Base-by-base conservation (phyloP, 2,797 vertebrate genomes). In the Phataginus tricuspis region DNA sequence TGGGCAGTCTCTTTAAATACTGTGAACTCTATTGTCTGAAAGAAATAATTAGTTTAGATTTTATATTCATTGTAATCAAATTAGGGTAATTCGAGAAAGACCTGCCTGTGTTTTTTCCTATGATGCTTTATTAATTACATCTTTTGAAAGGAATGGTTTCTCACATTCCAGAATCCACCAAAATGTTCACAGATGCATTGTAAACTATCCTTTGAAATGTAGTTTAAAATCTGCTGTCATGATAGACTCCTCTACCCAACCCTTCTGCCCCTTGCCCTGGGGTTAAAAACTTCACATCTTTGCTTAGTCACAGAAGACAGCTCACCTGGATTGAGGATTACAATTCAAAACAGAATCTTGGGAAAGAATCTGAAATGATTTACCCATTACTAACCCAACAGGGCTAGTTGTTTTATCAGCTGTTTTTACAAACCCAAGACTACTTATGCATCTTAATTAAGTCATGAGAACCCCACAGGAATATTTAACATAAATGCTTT, bases 1-100 rank as follows among this genome's bases (percentile, higher is more conserved):
- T 77, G 63, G 27, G 16, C 45, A 96, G 0, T 92, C 92, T 29
- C 19, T 71, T 92, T 96, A 96, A 95, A 29, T 74, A 87, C 37
- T 29, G 64, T 25, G 95, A 80, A 49, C 29, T 13, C 49, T 95
- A 74, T 96, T 97, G 95, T 97, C 91, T 75, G 66, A 96, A 75
- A 94, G 66, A 94, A 93, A 80, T 91, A 96, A 88, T 95, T 89
- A 37, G 82, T 92, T 97, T 97, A 96, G 78, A 97, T 91, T 91
- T 92, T 93, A 97, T 21, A 96, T 66, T 92, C 39, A 12, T 39
- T 92, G 0, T 93, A 82, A 98, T 97, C 77, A 96, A 93, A 98
- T 95, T 92, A 96, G 83, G 18, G 53, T 94, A 82, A 82, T 64
- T 88, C 72, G 71, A 88, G 51, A 72, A 88, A 77, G 53, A 82